A percentile compares a stretch with the other conserved stretches of the same genome.
Conservation (phyloP, 2,797 vertebrate genomes). For the Phaenicophaeus curvirostris region DNA sequence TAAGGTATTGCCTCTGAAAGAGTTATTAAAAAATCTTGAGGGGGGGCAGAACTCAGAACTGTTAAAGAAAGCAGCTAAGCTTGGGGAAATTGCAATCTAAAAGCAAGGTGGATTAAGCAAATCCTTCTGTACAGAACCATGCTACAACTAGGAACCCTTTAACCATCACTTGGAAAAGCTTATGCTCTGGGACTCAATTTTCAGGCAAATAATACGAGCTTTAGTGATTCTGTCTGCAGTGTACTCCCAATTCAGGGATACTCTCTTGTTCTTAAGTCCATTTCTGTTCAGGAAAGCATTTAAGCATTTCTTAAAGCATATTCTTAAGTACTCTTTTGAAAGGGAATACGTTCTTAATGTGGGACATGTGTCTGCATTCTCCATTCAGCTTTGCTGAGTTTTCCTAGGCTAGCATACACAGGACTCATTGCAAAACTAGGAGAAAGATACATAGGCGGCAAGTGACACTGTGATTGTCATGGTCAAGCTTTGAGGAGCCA, state of each 20-base stretch:
- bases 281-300: conserved; percentile 62
- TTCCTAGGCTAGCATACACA: background rate
- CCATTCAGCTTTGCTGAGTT: background rate
- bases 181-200: conserved; percentile 57
- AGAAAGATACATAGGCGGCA: background rate
- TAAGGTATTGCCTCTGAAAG: conserved; percentile 45
- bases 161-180: conserved; percentile 61
- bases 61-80: conserved; percentile 68
- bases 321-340: conserved; percentile 34
- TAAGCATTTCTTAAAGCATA: conserved; percentile 47
- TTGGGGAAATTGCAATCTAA: conserved; percentile 71
- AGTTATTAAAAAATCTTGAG: conserved; percentile 49
- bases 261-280: conserved; percentile 52
- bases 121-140: conserved; percentile 69
- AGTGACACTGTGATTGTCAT: background rate
- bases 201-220: conserved; percentile 61
- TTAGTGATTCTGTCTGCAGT: conserved; percentile 59
- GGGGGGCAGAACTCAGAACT: conserved; percentile 50
- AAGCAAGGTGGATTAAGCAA: conserved; percentile 71
- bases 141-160: conserved; percentile 64
- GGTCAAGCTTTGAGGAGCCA: background rate
- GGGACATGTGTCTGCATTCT: background rate
- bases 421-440: background rate
- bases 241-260: conserved; percentile 53
- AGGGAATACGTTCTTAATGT: background rate